phyloP scores from a whole-genome alignment of 92 coral and sea anemone species.

The Porites rus region DNA sequence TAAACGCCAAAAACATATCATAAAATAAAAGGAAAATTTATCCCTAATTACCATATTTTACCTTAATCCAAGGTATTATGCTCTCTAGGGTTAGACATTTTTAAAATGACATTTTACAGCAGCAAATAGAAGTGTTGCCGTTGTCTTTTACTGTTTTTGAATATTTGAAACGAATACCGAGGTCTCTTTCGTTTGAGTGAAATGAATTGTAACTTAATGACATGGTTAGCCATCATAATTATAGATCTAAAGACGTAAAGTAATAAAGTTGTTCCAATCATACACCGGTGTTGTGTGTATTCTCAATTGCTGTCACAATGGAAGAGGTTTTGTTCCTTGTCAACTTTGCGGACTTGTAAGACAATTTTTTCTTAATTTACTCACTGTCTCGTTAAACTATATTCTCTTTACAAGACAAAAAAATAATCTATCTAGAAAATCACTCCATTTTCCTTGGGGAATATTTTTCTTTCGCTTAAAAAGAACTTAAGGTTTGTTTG shows the following conservation, averaged over 20 bases:
- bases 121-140: neutral
- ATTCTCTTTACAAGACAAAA: neutral
- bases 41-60: slow-evolving; percentile 38
- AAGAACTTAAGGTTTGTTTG: slow-evolving; percentile 25
- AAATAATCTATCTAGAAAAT: neutral
- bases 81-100: neutral
- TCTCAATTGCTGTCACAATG: slow-evolving; percentile 14
- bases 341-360: neutral
- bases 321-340: slow-evolving; percentile 4
- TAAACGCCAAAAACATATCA: neutral
- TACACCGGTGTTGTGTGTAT: neutral
- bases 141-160: neutral
- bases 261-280: slow-evolving; percentile 16
- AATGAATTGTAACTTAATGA: neutral
- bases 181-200: neutral
- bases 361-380: neutral
- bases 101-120: neutral
- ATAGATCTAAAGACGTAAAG: slow-evolving; percentile 16
- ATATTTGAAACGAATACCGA: neutral
- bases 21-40: slow-evolving; percentile 13
- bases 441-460: neutral
- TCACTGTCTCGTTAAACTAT: neutral
- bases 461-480: neutral
- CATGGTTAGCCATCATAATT: slow-evolving; percentile 4
- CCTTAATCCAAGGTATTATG: slow-evolving; percentile 4